Percentiles rank a stretch among this genome's conserved stretches.
phyloP scores from a whole-genome alignment of 2,113 vertebrate genomes.

The Rissa tridactyla region DNA sequence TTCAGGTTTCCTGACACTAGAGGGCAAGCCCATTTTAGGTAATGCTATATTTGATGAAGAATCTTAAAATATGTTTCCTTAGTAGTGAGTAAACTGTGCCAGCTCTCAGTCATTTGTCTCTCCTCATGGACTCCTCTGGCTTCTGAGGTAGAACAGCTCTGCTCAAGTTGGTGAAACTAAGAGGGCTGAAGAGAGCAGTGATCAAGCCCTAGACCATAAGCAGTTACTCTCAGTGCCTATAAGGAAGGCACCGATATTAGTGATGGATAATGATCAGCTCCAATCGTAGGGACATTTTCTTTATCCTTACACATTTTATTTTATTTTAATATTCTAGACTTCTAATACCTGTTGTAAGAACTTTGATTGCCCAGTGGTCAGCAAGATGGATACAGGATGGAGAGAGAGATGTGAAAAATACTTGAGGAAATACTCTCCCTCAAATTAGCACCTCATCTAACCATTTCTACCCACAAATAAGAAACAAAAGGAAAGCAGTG shows the following conservation, averaged over 20 bases:
- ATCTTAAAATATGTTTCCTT: neutral
- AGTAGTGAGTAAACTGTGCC: neutral
- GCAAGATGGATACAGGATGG: neutral
- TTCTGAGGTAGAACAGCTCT: neutral
- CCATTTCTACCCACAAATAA: neutral
- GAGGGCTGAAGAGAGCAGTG: neutral
- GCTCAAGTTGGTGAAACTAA: neutral
- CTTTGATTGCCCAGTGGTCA: neutral
- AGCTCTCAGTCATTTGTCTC: neutral
- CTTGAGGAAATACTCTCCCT: neutral
- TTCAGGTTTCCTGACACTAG: conserved; percentile 50
- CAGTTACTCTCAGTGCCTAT: neutral
- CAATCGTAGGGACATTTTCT: neutral
- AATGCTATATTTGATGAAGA: neutral
- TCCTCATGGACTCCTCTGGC: neutral
- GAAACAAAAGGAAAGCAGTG: neutral
- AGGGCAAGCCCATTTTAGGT: conserved; percentile 56
- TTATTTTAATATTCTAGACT: neutral
- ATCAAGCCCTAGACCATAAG: neutral
- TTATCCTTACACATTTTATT: neutral
- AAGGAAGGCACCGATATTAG: neutral
- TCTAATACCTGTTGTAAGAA: neutral
- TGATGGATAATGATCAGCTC: neutral
- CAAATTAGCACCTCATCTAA: neutral
- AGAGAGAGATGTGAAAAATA: neutral